phyloP scores from a whole-genome alignment of 2,113 vertebrate species.

The Salvelinus alpinus region DNA sequence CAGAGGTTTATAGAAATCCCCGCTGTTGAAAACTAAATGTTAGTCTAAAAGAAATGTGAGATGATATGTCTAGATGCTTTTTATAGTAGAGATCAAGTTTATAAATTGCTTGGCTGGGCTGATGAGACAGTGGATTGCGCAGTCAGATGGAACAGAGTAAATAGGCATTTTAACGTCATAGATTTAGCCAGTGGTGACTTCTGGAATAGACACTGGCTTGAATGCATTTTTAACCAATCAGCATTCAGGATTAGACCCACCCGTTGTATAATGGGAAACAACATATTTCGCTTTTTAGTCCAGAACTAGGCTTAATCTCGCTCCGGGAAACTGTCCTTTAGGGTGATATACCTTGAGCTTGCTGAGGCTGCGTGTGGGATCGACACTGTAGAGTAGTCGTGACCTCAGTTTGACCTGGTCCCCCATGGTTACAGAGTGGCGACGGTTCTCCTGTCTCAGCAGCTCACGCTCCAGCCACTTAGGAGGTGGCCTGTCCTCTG shows the following conservation, averaged over 20 bases:
- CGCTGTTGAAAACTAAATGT: too few relatives aligned
- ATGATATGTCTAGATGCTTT: too few relatives aligned
- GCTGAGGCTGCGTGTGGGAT: conserved; percentile 36
- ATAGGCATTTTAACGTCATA: too few relatives aligned
- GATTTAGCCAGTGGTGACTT: too few relatives aligned
- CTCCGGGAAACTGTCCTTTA: neutral
- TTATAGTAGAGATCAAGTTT: too few relatives aligned
- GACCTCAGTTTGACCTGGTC: conserved; percentile 29
- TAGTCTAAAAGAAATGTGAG: too few relatives aligned
- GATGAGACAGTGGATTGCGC: too few relatives aligned
- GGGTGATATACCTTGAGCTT: conserved; percentile 61
- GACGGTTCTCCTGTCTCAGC: conserved; percentile 49
- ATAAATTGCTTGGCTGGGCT: too few relatives aligned
- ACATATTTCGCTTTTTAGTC: neutral
- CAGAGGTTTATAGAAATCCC: too few relatives aligned
- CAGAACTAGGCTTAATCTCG: neutral
- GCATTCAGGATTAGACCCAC: neutral
- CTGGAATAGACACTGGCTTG: too few relatives aligned
- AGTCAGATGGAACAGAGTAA: too few relatives aligned
- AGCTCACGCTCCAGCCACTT: conserved; percentile 66
- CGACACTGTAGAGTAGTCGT: conserved; percentile 7
- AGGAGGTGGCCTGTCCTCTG: conserved; percentile 10
- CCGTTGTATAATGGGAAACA: neutral
- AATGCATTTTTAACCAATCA: too few relatives aligned
- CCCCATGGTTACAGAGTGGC: conserved; percentile 53